Evolutionary conservation across 2,113 vertebrate genomes (phyloP).

Genomic region (Otocyon megalotis): DNA sequence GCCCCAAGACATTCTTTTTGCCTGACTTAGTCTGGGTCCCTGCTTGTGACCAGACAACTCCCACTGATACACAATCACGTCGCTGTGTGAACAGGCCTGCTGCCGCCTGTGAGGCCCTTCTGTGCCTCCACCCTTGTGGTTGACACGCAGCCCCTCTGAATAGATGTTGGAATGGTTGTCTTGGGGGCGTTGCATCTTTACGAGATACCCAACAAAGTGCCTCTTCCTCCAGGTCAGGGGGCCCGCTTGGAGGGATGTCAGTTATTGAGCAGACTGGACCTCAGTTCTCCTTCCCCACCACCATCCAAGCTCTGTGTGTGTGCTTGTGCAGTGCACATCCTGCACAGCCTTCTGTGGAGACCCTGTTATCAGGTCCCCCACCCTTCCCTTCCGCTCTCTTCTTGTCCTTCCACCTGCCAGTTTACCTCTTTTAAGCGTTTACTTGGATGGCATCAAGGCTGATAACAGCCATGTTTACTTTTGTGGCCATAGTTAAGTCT

Average conservation of each 20-base stretch:
- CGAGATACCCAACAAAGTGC: not conserved
- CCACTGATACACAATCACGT: not conserved
- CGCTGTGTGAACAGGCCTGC: not conserved
- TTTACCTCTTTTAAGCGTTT: conserved; percentile 1
- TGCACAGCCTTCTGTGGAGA: not conserved
- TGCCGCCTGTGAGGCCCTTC: not conserved
- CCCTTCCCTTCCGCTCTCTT: not conserved
- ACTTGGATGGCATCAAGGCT: not conserved
- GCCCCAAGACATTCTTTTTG: not conserved
- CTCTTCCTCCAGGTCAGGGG: not conserved
- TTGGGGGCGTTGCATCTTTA: not conserved
- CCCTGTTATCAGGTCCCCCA: not conserved
- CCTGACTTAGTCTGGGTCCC: not conserved
- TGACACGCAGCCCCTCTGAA: not conserved
- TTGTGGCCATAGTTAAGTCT: not conserved
- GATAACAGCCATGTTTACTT: conserved; percentile 53
- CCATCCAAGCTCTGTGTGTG: not conserved
- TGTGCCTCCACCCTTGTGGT: not conserved
- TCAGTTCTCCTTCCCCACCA: not conserved
- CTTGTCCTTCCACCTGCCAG: not conserved
- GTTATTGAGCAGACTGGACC: not conserved
- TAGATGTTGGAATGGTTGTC: not conserved
- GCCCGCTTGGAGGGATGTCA: not conserved
- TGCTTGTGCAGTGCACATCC: not conserved
- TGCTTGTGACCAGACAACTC: not conserved